These are phyloP conservation scores for Callionymus lyra DNA, from an alignment of 2,113 vertebrate species.

Conservation along the genomic window DNA sequence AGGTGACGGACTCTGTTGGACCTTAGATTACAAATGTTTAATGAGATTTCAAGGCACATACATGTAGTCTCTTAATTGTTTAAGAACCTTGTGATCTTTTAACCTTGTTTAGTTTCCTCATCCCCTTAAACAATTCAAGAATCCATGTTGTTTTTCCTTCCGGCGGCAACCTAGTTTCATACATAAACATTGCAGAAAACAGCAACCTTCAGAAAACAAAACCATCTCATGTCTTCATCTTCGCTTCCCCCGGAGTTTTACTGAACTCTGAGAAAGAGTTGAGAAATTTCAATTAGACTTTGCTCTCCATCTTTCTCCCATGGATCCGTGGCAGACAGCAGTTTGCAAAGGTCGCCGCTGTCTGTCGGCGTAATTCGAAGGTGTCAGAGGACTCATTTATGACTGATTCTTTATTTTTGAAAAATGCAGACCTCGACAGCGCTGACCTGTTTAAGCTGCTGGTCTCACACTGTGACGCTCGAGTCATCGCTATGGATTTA, in stretches of 20 bases:
- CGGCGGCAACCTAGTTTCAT: conserved; percentile 23
- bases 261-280: conserved; percentile 12
- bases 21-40: no score
- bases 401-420: conserved; percentile 54
- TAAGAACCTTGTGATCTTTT: no score
- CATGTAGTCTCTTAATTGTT: no score
- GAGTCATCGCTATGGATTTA: conserved; percentile 8
- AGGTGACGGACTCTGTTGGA: no score
- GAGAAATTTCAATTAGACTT: conserved; percentile 49
- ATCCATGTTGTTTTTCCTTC: neutral
- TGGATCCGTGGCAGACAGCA: conserved; percentile 26
- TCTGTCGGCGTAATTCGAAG: conserved; percentile 44
- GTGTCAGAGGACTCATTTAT: conserved; percentile 64
- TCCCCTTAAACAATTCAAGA: no score
- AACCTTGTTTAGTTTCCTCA: no score
- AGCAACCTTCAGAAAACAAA: conserved; percentile 11
- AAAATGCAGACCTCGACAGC: conserved; percentile 58
- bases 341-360: conserved; percentile 55
- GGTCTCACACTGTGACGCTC: conserved; percentile 43
- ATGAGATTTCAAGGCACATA: no score
- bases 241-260: conserved; percentile 12
- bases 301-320: neutral
- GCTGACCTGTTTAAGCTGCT: conserved; percentile 42
- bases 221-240: conserved; percentile 8
- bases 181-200: conserved; percentile 19